Conservation (phyloP, 2,888 invertebrate genomes). For the Lycophotia porphyrea region DNA sequence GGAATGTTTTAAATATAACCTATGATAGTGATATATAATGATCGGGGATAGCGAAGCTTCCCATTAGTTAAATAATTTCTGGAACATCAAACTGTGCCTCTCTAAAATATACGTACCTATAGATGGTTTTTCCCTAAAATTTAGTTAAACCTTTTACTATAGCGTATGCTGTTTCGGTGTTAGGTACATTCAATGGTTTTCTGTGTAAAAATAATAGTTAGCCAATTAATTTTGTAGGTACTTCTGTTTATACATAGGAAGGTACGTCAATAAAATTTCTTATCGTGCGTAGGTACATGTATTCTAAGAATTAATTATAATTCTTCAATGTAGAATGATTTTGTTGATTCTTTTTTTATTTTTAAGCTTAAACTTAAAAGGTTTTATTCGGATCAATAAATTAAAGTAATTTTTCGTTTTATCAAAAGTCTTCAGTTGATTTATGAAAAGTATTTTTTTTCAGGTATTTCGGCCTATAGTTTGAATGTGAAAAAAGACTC, state of each 20-base stretch:
- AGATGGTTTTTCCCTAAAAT: too few relatives aligned
- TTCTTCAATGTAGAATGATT: slow-evolving; percentile 35
- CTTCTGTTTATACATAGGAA: slow-evolving; percentile 15
- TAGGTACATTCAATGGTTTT: not conserved
- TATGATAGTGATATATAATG: too few relatives aligned
- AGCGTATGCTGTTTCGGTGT: not conserved
- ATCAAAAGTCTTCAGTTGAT: not conserved
- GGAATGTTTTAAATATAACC: not conserved
- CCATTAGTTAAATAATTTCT: not conserved
- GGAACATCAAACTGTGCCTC: not conserved
- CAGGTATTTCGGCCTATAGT: slow-evolving; percentile 15
- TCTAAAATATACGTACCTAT: too few relatives aligned
- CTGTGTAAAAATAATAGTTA: not conserved
- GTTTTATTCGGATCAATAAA: slow-evolving; percentile 9
- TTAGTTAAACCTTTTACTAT: not conserved
- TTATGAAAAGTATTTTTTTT: not conserved
- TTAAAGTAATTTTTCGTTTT: not conserved
- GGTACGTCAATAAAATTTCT: slow-evolving; percentile 40
- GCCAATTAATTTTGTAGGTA: slow-evolving; percentile 37
- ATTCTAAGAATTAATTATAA: not conserved
- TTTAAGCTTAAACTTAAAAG: slow-evolving; percentile 38
- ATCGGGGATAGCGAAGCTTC: not conserved
- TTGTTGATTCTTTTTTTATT: slow-evolving; percentile 26
- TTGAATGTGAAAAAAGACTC: slow-evolving; percentile 6
- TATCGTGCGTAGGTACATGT: slow-evolving; percentile 28